These are phyloP conservation scores for Limenitis camilla DNA, from an alignment of 2,888 invertebrate genomes.

Conservation along the genomic window DNA sequence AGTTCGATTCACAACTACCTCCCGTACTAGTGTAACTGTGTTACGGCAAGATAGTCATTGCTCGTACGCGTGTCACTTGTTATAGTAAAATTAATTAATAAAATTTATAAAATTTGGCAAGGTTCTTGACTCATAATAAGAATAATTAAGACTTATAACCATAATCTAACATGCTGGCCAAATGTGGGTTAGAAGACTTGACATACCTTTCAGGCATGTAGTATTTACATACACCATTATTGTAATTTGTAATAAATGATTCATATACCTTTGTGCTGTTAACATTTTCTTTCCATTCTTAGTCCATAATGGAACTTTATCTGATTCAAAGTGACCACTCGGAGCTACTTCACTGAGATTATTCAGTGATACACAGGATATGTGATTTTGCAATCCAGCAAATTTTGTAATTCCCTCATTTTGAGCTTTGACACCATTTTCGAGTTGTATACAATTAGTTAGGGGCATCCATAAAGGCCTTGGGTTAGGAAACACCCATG, in stretches of 20 bases:
- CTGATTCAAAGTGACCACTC: constrained; percentile 81
- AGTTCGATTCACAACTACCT: too few relatives aligned
- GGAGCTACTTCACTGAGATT: constrained; percentile 80
- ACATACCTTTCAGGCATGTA: too few relatives aligned
- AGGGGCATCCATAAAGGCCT: constrained; percentile 83
- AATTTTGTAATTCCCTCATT: constrained; percentile 80
- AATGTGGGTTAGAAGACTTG: too few relatives aligned
- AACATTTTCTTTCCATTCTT: constrained; percentile 83
- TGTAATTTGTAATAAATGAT: neutral
- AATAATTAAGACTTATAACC: too few relatives aligned
- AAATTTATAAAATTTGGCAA: too few relatives aligned
- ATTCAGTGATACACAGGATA: constrained; percentile 74
- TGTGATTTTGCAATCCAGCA: constrained; percentile 75
- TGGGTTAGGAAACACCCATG: constrained; percentile 75
- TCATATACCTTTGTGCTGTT: constrained; percentile 69
- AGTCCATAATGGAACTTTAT: constrained; percentile 85
- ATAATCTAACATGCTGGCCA: too few relatives aligned
- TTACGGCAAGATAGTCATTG: too few relatives aligned
- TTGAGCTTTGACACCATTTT: constrained; percentile 77
- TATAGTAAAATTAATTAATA: too few relatives aligned
- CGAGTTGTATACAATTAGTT: constrained; percentile 78
- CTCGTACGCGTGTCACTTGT: too few relatives aligned
- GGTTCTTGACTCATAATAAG: too few relatives aligned
- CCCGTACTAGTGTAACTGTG: too few relatives aligned
- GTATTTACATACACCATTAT: too few relatives aligned